Evolutionary conservation across 2,797 vertebrate species (phyloP).

Genomic region (Furcifer pardalis): DNA sequence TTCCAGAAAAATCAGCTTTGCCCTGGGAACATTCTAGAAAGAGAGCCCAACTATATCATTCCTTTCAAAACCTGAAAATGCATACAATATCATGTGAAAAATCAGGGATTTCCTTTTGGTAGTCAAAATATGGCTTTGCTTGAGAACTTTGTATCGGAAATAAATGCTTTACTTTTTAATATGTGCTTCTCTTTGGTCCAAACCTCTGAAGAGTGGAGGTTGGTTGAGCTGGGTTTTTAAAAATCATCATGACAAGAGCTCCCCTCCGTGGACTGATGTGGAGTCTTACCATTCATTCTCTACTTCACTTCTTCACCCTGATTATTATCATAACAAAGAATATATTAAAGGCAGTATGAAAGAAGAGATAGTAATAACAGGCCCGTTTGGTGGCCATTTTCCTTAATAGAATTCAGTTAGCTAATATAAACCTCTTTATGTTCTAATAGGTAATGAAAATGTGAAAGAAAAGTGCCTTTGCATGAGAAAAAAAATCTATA

Average conservation of each 20-base stretch:
- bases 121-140: not conserved
- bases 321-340: not conserved
- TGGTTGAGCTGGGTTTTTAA: not conserved
- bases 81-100: not conserved
- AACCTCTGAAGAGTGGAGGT: not conserved
- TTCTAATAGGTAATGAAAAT: not conserved
- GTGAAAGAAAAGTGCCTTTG: not conserved
- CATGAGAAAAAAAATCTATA: not conserved
- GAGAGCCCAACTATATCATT: accelerated
- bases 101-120: not conserved
- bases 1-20: too few relatives aligned
- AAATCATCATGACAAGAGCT: slow-evolving; percentile 62
- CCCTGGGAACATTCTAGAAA: too few relatives aligned
- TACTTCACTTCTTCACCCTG: not conserved
- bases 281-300: slow-evolving; percentile 12
- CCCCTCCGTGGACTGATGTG: slow-evolving; percentile 64
- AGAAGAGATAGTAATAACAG: not conserved
- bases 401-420: not conserved
- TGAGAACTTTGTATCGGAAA: not conserved
- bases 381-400: not conserved
- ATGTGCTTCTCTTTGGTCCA: not conserved
- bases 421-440: not conserved
- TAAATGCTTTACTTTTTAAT: not conserved
- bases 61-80: not conserved
- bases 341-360: not conserved